Percentiles rank a stretch among this genome's conserved stretches.
phyloP scores from a whole-genome alignment of 2,888 invertebrate genomes.

The Criorhina ranunculi region DNA sequence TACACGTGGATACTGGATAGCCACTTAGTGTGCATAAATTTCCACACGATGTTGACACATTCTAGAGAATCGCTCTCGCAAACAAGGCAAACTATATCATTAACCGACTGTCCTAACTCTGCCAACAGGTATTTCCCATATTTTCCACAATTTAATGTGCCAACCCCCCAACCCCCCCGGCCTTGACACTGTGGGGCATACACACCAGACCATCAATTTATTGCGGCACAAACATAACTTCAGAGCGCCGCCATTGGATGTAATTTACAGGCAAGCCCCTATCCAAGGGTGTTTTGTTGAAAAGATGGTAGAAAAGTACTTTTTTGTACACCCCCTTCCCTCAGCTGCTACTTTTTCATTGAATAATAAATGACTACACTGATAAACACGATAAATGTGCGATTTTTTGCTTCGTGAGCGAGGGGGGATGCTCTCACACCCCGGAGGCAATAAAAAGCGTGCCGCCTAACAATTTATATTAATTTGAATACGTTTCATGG shows the following conservation, averaged over 20 bases:
- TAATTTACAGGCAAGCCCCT: constrained; percentile 23
- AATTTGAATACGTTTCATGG: constrained; percentile 41
- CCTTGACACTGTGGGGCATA: constrained; percentile 1
- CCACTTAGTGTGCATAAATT: constrained; percentile 57
- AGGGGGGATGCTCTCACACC: constrained; percentile 5
- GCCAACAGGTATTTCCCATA: constrained; percentile 58
- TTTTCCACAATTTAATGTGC: constrained; percentile 62
- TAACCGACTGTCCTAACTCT: constrained; percentile 32
- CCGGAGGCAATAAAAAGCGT: constrained; percentile 51
- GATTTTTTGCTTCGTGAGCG: constrained; percentile 30
- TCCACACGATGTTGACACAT: constrained; percentile 53
- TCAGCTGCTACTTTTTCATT: constrained; percentile 29
- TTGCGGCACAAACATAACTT: constrained; percentile 33
- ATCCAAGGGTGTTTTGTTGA: background rate
- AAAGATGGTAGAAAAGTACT: background rate
- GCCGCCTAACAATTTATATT: constrained; percentile 55
- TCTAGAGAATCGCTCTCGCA: constrained; percentile 40
- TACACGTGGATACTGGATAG: constrained; percentile 26
- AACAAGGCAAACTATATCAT: constrained; percentile 43
- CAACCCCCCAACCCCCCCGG: constrained; percentile 10
- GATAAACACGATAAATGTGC: constrained; percentile 57
- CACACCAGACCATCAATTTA: constrained; percentile 31
- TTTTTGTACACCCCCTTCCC: background rate
- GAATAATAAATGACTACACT: constrained; percentile 61
- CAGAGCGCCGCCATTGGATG: constrained; percentile 18